Base-by-base conservation (phyloP, 2,797 vertebrate genomes). In the Pseudochirops corinnae region DNA sequence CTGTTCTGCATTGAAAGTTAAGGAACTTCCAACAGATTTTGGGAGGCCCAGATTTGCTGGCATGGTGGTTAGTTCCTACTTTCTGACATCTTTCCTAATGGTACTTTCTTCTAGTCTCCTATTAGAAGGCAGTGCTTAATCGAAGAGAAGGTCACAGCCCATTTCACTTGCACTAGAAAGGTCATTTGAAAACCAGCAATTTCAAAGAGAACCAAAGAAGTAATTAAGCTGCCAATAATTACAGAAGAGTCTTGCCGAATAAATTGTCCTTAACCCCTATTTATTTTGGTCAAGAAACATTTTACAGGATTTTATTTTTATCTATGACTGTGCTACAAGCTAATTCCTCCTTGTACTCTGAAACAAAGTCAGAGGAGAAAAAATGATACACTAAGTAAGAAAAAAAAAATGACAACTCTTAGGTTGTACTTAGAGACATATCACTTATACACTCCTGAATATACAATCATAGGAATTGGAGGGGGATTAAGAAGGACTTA, bases 171-270 rank as follows among this genome's bases (percentile, higher is more conserved):
- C 26, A 26, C 90, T 94, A 28, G 46, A 96, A 91, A 97, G 92
- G 62, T 92, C 97, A 2, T 60, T 92, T 46, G 95, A 96, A 97
- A 96, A 97, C 62, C 90, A 96, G 95, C 94, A 96, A 93, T 97
- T 98, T 94, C 67, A 90, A 98, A 97, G 31, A 91, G 67, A 97
- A 97, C 26, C 82, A 92, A 97, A 97, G 95, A 97, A 93, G 91
- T 97, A 97, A 98, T 97, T 98, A 98, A 97, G 91, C 28, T 97
- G 52, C 95, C 96, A 97, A 96, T 97, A 98, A 98, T 97, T 95
- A 96, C 1, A 60, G 91, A 96, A 97, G 93, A 52, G 39, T 82
- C 56, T 94, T 97, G 57, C 0, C 31, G 93, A 97, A 96, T 9
- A 96, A 97, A 96, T 82, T 95, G 95, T 92, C 90, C 87, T 93